A percentile compares a stretch with the other conserved stretches of the same genome.
These are phyloP conservation scores for Sapayoa aenigma DNA, from an alignment of 2,113 vertebrate genomes.

Conservation along the genomic window DNA sequence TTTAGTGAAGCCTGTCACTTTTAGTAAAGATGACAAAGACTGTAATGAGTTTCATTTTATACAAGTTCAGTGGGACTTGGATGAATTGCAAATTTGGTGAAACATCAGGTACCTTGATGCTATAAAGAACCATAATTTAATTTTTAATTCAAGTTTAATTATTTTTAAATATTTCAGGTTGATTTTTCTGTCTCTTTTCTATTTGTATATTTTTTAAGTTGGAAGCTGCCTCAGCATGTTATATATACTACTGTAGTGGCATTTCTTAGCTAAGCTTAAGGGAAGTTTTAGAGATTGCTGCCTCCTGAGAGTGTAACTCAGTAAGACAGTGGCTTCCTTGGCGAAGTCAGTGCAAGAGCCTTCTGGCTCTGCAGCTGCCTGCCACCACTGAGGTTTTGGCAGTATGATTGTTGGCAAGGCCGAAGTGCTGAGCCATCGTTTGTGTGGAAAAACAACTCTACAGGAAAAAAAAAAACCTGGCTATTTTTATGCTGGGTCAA, in stretches of 20 bases:
- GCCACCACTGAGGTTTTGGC: background rate
- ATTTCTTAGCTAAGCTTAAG: background rate
- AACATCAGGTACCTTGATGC: background rate
- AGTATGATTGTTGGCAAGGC: background rate
- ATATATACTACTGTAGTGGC: background rate
- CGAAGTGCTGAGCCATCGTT: background rate
- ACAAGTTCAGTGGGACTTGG: background rate
- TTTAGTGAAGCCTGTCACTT: background rate
- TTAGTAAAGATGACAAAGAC: background rate
- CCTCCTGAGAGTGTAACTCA: background rate
- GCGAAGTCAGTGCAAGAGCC: background rate
- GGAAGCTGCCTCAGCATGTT: background rate
- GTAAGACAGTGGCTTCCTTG: background rate
- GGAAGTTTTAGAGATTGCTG: background rate
- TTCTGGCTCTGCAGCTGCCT: slow-evolving; percentile 12
- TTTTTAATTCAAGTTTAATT: background rate
- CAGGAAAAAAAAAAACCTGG: background rate
- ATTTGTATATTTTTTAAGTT: background rate
- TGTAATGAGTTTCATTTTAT: background rate
- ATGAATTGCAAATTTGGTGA: background rate
- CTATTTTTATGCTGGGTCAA: background rate
- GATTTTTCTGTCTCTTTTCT: background rate
- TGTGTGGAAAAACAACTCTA: background rate
- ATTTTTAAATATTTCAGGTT: background rate
- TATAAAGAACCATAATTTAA: background rate